Percentiles rank a stretch among this genome's conserved stretches.
Evolutionary conservation across 2,888 invertebrate genomes (phyloP).

Genomic region (Caenorhabditis sp.): DNA sequence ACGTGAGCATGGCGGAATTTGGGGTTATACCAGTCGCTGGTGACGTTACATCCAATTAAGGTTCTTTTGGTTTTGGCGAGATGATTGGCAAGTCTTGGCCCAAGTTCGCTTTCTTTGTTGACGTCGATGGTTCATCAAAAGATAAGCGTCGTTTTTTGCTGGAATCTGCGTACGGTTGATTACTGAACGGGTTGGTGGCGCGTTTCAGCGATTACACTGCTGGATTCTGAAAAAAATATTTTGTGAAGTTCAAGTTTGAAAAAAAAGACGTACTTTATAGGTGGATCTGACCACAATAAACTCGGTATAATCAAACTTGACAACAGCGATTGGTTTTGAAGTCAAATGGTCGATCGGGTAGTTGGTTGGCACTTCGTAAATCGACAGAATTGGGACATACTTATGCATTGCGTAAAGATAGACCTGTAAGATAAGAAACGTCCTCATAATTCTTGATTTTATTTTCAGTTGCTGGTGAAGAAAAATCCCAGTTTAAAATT

Average conservation of each 20-base stretch:
- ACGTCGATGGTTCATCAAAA: too few relatives aligned
- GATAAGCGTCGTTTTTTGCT: too few relatives aligned
- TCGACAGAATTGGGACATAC: conserved; percentile 81
- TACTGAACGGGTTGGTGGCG: conserved; percentile 83
- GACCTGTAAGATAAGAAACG: conserved; percentile 73
- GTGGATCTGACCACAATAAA: conserved; percentile 98
- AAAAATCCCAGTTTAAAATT: too few relatives aligned
- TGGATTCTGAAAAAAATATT: conserved; percentile 29
- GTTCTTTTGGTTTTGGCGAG: too few relatives aligned
- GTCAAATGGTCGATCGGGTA: conserved; percentile 23
- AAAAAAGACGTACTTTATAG: conserved; percentile 77
- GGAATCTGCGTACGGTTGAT: too few relatives aligned
- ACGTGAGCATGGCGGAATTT: too few relatives aligned
- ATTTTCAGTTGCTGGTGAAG: too few relatives aligned
- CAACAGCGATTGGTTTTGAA: conserved; percentile 76
- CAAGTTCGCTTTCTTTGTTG: too few relatives aligned
- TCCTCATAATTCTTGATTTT: neutral
- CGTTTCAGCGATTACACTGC: conserved; percentile 80
- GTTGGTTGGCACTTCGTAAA: conserved; percentile 45
- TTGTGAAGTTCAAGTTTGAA: too few relatives aligned
- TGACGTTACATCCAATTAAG: too few relatives aligned
- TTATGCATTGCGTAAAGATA: conserved; percentile 97
- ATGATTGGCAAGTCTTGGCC: too few relatives aligned
- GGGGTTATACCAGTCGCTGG: too few relatives aligned
- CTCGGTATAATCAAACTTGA: conserved; percentile 91